Conservation (phyloP, 1,140 invertebrate genomes). For the Penaeus vannamei region DNA sequence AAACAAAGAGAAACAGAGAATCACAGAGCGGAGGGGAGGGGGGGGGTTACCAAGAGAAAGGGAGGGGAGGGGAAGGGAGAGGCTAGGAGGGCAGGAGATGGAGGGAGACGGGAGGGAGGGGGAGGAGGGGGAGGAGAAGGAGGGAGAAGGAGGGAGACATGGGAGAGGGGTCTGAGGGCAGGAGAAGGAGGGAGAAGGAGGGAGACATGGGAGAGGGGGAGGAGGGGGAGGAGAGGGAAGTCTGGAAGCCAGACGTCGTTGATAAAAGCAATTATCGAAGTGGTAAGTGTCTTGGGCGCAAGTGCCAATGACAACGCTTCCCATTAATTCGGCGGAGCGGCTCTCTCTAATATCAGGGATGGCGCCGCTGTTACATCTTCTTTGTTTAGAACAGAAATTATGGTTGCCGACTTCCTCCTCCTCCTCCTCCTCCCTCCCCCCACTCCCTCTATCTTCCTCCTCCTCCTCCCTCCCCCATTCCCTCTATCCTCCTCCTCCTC, state of each 20-base stretch:
- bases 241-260: neutral
- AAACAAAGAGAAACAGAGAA: conserved; percentile 18
- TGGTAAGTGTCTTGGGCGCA: no score
- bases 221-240: neutral
- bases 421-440: no score
- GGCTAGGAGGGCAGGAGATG: neutral
- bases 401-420: no score
- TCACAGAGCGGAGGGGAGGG: no score
- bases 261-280: neutral
- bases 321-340: no score
- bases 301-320: no score
- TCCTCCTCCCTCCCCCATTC: neutral
- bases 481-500: neutral
- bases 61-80: no score
- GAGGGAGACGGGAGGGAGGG: neutral
- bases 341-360: no score
- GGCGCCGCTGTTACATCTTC: no score
- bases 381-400: no score
- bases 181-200: neutral
- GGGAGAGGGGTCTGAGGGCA: neutral
- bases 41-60: no score
- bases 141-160: neutral
- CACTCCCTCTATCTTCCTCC: no score
- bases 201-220: neutral
- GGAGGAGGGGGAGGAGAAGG: neutral